These are phyloP conservation scores for Capreolus pygargus DNA, from an alignment of 2,113 vertebrate species.

Conservation along the genomic window DNA sequence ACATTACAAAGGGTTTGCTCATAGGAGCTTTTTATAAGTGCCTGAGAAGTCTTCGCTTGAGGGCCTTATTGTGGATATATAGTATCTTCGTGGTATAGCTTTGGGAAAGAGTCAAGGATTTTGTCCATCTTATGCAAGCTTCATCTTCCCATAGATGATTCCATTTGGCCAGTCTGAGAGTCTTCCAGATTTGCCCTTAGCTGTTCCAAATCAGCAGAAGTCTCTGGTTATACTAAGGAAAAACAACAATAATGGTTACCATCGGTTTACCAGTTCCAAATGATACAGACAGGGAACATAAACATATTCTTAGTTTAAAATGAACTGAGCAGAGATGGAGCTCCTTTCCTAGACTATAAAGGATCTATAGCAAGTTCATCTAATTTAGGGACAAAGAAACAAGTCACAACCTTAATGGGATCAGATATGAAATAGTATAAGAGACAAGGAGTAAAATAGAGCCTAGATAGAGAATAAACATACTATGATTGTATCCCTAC, in stretches of 20 bases:
- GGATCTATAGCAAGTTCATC: neutral
- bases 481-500: neutral
- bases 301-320: conserved; percentile 24
- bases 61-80: neutral
- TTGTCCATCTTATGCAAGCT: neutral
- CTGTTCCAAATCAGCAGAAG: conserved; percentile 4
- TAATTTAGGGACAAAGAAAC: neutral
- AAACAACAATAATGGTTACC: neutral
- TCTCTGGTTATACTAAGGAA: neutral
- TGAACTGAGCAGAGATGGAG: neutral
- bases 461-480: neutral
- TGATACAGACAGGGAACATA: neutral
- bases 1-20: neutral
- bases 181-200: conserved; percentile 30
- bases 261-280: neutral
- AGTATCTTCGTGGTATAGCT: neutral
- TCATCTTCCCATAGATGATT: neutral
- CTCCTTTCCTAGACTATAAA: neutral
- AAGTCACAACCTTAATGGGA: neutral
- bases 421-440: neutral
- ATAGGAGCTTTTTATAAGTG: neutral
- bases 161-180: neutral
- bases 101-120: conserved; percentile 26
- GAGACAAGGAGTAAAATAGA: neutral
- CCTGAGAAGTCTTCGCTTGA: neutral